These are phyloP conservation scores for Petaurus breviceps DNA, from an alignment of 2,113 vertebrate genomes.

Conservation along the genomic window DNA sequence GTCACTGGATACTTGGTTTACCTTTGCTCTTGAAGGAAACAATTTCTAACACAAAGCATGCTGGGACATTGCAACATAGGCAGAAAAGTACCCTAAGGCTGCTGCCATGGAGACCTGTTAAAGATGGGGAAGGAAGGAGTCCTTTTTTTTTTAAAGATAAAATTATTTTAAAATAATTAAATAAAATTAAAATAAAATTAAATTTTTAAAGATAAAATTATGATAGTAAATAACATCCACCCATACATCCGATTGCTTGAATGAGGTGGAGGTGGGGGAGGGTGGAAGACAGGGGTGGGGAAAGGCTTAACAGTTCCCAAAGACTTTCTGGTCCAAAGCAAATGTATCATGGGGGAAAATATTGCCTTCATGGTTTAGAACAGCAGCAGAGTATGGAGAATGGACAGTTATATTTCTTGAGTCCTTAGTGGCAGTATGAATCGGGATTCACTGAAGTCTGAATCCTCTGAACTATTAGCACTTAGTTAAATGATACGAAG, in stretches of 20 bases:
- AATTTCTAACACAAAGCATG: slow-evolving; percentile 62
- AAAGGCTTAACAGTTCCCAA: not conserved
- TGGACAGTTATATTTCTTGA: slow-evolving; percentile 4
- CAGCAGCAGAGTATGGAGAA: not conserved
- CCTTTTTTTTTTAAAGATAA: too few relatives aligned
- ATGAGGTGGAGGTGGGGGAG: not conserved
- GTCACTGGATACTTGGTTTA: slow-evolving; percentile 27
- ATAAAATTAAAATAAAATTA: too few relatives aligned
- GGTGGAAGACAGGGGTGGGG: not conserved
- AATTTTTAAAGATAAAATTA: too few relatives aligned
- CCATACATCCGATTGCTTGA: not conserved
- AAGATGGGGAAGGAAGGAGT: not conserved
- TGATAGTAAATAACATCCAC: not conserved
- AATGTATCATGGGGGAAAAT: slow-evolving; percentile 11
- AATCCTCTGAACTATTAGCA: not conserved
- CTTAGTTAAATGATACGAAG: slow-evolving; percentile 11
- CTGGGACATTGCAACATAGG: slow-evolving; percentile 17
- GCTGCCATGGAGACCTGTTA: slow-evolving; percentile 7
- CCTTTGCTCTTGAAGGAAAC: slow-evolving; percentile 55
- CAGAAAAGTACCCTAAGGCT: not conserved
- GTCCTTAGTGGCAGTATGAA: slow-evolving; percentile 17
- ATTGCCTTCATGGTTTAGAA: not conserved
- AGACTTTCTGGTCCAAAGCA: slow-evolving; percentile 1
- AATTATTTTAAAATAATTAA: too few relatives aligned
- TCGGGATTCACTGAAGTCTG: not conserved